Base-by-base conservation (phyloP, 2,113 vertebrate species). In the Ploceus nigricollis region DNA sequence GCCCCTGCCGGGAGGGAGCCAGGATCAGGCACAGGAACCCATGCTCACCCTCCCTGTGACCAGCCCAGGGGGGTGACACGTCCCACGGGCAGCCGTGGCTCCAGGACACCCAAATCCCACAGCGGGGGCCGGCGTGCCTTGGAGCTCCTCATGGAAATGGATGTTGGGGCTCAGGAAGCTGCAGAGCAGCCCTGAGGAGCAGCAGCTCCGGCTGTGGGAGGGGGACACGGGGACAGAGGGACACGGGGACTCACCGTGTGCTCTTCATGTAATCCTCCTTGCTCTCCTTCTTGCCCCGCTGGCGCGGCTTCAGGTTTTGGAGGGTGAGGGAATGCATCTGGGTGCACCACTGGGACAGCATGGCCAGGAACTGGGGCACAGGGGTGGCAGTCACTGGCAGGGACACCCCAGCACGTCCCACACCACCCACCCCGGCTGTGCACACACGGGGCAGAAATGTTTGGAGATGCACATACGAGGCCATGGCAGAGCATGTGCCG, bases 191-290 rank as follows among this genome's bases (percentile, higher is more conserved):
- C 7, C 13, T 9, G 37, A 47, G 83, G 76, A 82, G 33, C 57
- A 31, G 30, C 10, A 0, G 37, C 30, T 51, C 28, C 0, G 1
- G 39, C 50, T 27, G 64, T 14, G 24, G 58, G 69, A 61, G 33
- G n/a, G 66, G 60, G 69, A 28, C 3, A 1, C 0, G 6, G 54
- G 60, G 65, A 28, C 2, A 1, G 1, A 7, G 15, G 51, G 51
- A 56, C 50, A 14, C 7, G 4, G 61, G 58, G 18, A n/a, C 5
- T 98, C 96, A 99, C 99, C 99, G 98, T 82, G 99, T 99, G 98
- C 99, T 99, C 98, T 99, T 99, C 72, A 99, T 98, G 87, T 99
- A 99, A n/a, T 99, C 99, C 84, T 99, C 99, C 97, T 99, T 99
- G 97, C 98, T 99, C 90, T 99, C 99, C 93, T 99, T 99, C 98